Evolutionary conservation across 2,113 vertebrate genomes (phyloP).

Genomic region (Cheilinus undulatus): DNA sequence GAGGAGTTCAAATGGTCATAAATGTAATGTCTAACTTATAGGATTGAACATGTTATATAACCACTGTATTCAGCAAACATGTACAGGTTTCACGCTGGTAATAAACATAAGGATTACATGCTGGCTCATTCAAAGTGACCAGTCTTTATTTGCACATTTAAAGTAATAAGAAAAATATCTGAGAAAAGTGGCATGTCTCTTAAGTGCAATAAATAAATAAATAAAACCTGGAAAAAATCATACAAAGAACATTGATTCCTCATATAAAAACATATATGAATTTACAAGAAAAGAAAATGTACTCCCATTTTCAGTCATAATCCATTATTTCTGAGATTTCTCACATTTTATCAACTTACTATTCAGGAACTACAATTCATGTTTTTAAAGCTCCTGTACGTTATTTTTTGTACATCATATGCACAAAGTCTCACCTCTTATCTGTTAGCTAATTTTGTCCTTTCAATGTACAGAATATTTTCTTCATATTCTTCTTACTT

Average conservation of each 20-base stretch:
- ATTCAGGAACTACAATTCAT: too few relatives aligned
- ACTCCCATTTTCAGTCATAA: too few relatives aligned
- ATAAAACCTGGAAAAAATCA: conserved; percentile 16
- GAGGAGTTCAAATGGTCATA: too few relatives aligned
- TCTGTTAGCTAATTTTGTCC: too few relatives aligned
- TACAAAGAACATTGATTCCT: conserved; percentile 20
- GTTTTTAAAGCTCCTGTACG: too few relatives aligned
- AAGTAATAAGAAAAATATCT: conserved; percentile 25
- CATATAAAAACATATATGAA: not conserved
- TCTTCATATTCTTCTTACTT: too few relatives aligned
- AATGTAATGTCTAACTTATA: not conserved
- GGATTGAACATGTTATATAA: not conserved
- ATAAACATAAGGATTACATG: not conserved
- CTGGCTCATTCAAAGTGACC: not conserved
- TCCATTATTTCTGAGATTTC: too few relatives aligned
- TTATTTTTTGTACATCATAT: too few relatives aligned
- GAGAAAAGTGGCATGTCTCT: conserved; percentile 5
- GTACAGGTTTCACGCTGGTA: not conserved
- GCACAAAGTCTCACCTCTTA: too few relatives aligned
- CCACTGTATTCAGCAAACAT: not conserved
- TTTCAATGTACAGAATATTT: too few relatives aligned
- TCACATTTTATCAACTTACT: too few relatives aligned
- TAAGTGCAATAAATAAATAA: conserved; percentile 43
- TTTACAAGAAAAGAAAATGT: too few relatives aligned
- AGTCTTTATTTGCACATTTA: conserved; percentile 54